Conservation (phyloP, 2,888 invertebrate species). For the Blera fallax region DNA sequence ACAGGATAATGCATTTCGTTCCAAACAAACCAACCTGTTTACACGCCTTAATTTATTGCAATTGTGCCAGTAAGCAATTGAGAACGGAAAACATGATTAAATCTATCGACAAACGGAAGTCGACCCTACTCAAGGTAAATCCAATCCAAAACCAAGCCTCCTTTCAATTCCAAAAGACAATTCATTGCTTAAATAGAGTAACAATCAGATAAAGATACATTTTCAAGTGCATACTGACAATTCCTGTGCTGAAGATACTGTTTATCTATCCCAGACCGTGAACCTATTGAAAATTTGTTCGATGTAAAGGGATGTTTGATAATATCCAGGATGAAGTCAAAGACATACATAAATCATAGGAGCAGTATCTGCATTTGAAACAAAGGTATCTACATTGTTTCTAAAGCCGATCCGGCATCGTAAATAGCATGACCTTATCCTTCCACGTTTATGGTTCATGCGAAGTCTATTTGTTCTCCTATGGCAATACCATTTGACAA, state of each 20-base stretch:
- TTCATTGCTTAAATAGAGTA: not conserved
- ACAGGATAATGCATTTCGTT: not conserved
- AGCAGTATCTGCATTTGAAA: too few relatives aligned
- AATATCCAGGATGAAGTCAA: not conserved
- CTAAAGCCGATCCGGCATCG: too few relatives aligned
- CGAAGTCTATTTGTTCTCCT: too few relatives aligned
- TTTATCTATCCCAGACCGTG: not conserved
- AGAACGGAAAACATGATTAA: not conserved
- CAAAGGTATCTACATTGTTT: too few relatives aligned
- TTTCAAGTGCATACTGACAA: not conserved
- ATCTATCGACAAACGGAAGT: not conserved
- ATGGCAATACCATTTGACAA: not conserved
- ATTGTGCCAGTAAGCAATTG: not conserved
- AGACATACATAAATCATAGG: too few relatives aligned
- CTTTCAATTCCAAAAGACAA: not conserved
- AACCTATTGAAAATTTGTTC: not conserved
- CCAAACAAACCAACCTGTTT: slow-evolving; percentile 4
- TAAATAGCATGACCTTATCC: too few relatives aligned
- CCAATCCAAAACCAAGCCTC: too few relatives aligned
- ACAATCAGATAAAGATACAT: not conserved
- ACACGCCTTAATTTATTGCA: slow-evolving; percentile 3
- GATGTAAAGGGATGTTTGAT: not conserved
- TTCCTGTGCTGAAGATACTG: not conserved
- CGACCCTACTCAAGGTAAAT: not conserved
- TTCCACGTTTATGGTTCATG: too few relatives aligned